Evolutionary conservation across 1,140 invertebrate species (phyloP).

Genomic region (Drosophila baimaii): DNA sequence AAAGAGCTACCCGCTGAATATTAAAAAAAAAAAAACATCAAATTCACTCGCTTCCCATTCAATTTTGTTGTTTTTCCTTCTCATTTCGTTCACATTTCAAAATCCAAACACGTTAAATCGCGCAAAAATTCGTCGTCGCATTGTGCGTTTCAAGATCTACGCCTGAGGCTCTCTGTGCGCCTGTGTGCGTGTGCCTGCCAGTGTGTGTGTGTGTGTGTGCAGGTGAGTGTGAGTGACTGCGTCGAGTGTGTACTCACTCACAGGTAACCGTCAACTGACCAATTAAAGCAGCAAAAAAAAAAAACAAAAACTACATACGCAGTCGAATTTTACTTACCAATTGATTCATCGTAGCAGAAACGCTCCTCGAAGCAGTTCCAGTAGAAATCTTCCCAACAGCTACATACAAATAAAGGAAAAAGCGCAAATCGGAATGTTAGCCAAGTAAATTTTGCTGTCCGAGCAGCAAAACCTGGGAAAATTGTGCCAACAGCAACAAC

Average conservation of each 20-base stretch:
- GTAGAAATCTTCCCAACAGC: conserved; percentile 86
- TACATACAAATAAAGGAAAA: conserved; percentile 57
- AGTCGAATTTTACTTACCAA: conserved; percentile 78
- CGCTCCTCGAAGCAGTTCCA: conserved; percentile 87
- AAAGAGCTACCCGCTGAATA: background rate
- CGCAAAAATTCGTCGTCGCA: conserved; percentile 32
- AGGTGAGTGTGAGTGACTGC: conserved; percentile 4
- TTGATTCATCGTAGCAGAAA: conserved; percentile 87
- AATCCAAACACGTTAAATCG: conserved; percentile 64
- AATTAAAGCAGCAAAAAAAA: conserved; percentile 27
- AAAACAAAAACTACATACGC: conserved; percentile 6
- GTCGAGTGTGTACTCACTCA: conserved; percentile 15
- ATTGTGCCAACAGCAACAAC: conserved; percentile 23
- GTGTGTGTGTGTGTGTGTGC: conserved; percentile 2
- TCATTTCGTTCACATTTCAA: conserved; percentile 33
- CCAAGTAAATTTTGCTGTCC: conserved; percentile 37
- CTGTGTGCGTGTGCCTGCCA: conserved; percentile 18
- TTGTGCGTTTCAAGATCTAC: conserved; percentile 65
- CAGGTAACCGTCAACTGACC: conserved; percentile 47
- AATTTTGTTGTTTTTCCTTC: conserved; percentile 20
- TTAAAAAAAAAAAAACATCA: conserved; percentile 21
- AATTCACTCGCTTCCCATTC: conserved; percentile 16
- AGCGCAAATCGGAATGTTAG: conserved; percentile 35
- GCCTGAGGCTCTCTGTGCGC: conserved; percentile 14
- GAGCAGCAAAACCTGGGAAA: conserved; percentile 25